Percentiles rank a stretch among this genome's conserved stretches.
These are phyloP conservation scores for Sebastes cheni DNA, from an alignment of 2,797 vertebrate species.

Conservation along the genomic window DNA sequence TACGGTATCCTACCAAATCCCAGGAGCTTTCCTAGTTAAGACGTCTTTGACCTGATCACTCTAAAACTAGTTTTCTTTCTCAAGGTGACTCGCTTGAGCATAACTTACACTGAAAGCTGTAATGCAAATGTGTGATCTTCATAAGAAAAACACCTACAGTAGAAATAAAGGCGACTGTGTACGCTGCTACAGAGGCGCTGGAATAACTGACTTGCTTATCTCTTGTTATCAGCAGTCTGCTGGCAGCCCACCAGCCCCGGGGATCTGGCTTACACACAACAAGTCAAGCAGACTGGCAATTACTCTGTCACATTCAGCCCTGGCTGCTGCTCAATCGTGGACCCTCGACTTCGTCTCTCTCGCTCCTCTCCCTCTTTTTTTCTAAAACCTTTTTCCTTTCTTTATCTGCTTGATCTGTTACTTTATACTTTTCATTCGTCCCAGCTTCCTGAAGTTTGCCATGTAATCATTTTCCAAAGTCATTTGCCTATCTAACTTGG, in stretches of 20 bases:
- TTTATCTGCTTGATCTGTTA: constrained; percentile 13
- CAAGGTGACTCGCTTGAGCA: background rate
- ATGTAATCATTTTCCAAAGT: constrained; percentile 45
- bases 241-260: constrained; percentile 54
- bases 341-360: constrained; percentile 7
- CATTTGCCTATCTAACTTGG: constrained; percentile 37
- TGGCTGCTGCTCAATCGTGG: constrained; percentile 26
- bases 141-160: background rate
- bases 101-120: background rate
- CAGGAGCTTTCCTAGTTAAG: background rate
- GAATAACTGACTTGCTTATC: constrained; percentile 70
- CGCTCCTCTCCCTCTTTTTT: background rate
- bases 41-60: background rate
- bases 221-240: constrained; percentile 67
- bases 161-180: constrained; percentile 34
- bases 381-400: constrained; percentile 1
- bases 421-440: constrained; percentile 15
- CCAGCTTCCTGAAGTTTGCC: constrained; percentile 19
- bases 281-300: constrained; percentile 73
- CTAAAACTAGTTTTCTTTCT: background rate
- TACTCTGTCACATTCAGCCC: constrained; percentile 67
- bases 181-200: constrained; percentile 42
- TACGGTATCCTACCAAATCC: background rate
- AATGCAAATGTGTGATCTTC: background rate
- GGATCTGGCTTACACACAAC: constrained; percentile 70